Percentiles rank a stretch among this genome's conserved stretches.
These are phyloP conservation scores for Bombus polaris DNA, from an alignment of 1,140 invertebrate genomes.

Conservation along the genomic window DNA sequence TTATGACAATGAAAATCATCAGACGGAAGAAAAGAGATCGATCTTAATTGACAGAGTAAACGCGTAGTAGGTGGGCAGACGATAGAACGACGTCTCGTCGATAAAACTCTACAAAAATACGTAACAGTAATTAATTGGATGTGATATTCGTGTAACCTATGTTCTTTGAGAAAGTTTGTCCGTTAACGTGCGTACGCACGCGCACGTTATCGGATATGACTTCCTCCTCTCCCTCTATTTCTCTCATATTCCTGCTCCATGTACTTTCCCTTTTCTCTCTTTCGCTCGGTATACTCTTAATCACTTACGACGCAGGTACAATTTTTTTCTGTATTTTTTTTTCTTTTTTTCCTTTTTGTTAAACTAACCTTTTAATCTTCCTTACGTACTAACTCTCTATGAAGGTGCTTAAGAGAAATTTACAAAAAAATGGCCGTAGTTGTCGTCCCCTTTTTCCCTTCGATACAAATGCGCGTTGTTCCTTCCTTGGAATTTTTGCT, in stretches of 20 bases:
- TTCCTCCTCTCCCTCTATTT: background rate
- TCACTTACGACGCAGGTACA: constrained; percentile 73
- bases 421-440: constrained; percentile 57
- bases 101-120: constrained; percentile 69
- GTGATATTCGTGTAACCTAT: constrained; percentile 47
- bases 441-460: background rate
- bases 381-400: constrained; percentile 53
- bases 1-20: background rate
- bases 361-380: constrained; percentile 32
- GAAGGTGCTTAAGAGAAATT: constrained; percentile 53
- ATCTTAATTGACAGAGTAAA: background rate
- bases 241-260: background rate
- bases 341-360: constrained; percentile 33
- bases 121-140: constrained; percentile 57
- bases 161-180: constrained; percentile 30
- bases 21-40: background rate
- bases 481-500: constrained; percentile 28
- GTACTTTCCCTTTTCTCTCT: constrained; percentile 18
- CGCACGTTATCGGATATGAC: background rate
- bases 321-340: constrained; percentile 63
- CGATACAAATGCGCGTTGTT: constrained; percentile 6
- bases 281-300: constrained; percentile 43
- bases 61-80: constrained; percentile 31
- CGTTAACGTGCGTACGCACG: constrained; percentile 14
- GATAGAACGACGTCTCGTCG: constrained; percentile 56